Conservation (phyloP, 2,888 invertebrate genomes). For the Ochropleura plecta region DNA sequence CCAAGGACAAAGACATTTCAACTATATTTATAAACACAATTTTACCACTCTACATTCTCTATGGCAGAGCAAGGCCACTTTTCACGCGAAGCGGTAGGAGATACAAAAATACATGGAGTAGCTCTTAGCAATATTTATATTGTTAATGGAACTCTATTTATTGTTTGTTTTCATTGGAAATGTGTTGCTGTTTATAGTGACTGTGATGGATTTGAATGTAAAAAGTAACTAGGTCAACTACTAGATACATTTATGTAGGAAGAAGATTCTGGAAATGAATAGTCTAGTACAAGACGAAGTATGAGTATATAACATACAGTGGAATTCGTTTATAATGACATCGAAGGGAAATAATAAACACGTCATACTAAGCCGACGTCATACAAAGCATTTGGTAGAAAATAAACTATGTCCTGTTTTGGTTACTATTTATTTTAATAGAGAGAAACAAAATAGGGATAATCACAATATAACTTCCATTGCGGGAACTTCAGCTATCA, state of each 20-base stretch:
- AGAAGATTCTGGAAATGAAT: not conserved
- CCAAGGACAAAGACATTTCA: slow-evolving; percentile 45
- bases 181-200: slow-evolving; percentile 42
- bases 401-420: too few species aligned
- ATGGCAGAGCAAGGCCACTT: slow-evolving; percentile 42
- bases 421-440: too few species aligned
- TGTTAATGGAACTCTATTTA: slow-evolving; percentile 57
- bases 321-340: too few species aligned
- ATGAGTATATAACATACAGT: too few species aligned
- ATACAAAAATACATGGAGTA: slow-evolving; percentile 56
- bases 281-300: not conserved
- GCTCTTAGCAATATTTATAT: slow-evolving; percentile 55
- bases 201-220: slow-evolving; percentile 30
- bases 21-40: slow-evolving; percentile 36
- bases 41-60: slow-evolving; percentile 35
- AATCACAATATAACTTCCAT: too few species aligned
- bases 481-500: too few species aligned
- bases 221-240: not conserved
- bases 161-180: slow-evolving; percentile 58
- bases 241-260: not conserved
- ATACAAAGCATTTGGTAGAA: too few species aligned
- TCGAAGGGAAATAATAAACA: too few species aligned
- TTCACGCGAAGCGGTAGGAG: slow-evolving; percentile 32
- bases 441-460: too few species aligned
- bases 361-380: too few species aligned